Evolutionary conservation across 2,113 vertebrate species (phyloP).

Genomic region (Antennarius striatus): DNA sequence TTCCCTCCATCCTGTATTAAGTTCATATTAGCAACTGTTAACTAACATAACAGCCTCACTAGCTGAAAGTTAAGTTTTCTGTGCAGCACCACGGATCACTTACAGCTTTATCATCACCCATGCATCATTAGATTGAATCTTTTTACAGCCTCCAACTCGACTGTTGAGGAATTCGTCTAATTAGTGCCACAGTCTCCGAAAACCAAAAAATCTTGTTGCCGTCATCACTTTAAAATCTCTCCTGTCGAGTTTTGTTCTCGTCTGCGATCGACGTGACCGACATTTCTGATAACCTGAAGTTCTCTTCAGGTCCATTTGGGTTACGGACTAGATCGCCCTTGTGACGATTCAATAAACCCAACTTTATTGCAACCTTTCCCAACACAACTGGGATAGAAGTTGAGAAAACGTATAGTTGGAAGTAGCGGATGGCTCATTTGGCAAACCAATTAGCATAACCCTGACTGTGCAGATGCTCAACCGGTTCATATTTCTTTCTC

Average conservation of each 20-base stretch:
- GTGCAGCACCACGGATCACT: too few relatives aligned
- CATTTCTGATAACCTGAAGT: background rate
- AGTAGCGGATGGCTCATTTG: constrained; percentile 24
- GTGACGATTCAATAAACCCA: background rate
- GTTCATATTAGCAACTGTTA: background rate
- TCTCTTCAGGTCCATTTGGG: background rate
- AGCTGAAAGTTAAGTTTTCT: too few relatives aligned
- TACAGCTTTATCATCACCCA: too few relatives aligned
- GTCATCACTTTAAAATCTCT: background rate
- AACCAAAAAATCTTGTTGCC: constrained; percentile 6
- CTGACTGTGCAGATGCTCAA: constrained; percentile 29
- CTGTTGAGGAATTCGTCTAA: too few relatives aligned
- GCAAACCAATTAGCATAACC: constrained; percentile 4
- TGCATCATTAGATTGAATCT: too few relatives aligned
- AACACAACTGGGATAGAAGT: background rate
- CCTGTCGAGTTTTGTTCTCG: background rate
- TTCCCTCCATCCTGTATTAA: background rate
- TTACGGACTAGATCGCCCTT: background rate
- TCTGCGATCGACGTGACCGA: background rate
- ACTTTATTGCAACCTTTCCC: background rate
- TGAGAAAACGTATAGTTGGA: background rate
- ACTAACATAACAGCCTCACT: too few relatives aligned
- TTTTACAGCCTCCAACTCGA: too few relatives aligned
- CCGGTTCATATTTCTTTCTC: constrained; percentile 14
- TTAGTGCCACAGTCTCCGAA: background rate